A percentile compares a stretch with the other conserved stretches of the same genome.
phyloP scores from a whole-genome alignment of 2,113 vertebrate species.

The Laticauda laticaudata region DNA sequence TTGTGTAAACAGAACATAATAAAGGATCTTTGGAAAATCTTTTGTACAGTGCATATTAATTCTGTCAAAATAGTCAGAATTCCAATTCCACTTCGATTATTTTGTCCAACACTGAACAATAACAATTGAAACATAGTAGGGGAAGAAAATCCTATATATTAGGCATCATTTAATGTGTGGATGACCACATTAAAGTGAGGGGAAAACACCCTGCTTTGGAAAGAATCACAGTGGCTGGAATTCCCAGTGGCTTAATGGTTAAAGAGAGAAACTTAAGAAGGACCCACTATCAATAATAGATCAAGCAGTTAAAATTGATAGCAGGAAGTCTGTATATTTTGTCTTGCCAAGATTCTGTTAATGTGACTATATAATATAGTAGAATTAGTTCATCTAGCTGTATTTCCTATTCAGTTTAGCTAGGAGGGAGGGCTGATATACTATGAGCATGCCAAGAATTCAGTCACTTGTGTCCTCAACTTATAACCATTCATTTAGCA shows the following conservation, averaged over 20 bases:
- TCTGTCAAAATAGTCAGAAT: not conserved
- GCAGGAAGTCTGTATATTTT: not conserved
- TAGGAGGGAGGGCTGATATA: not conserved
- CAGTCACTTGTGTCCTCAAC: not conserved
- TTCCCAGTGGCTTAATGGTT: not conserved
- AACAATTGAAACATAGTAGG: not conserved
- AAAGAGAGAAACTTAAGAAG: not conserved
- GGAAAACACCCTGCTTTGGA: not conserved
- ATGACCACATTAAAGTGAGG: not conserved
- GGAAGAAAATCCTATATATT: not conserved
- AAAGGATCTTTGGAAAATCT: not conserved
- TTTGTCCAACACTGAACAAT: not conserved
- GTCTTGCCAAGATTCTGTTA: not conserved
- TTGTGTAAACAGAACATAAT: not conserved
- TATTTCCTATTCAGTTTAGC: not conserved
- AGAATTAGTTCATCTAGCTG: not conserved
- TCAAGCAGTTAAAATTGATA: not conserved
- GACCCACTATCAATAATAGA: not conserved
- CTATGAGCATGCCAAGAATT: not conserved
- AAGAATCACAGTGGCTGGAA: not conserved
- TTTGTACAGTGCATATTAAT: not conserved
- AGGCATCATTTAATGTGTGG: not conserved
- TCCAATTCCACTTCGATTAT: not conserved
- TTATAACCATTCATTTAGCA: not conserved
- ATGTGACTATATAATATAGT: not conserved